Evolutionary conservation across 2,888 invertebrate species (phyloP).

Genomic region (Patella caerulea): DNA sequence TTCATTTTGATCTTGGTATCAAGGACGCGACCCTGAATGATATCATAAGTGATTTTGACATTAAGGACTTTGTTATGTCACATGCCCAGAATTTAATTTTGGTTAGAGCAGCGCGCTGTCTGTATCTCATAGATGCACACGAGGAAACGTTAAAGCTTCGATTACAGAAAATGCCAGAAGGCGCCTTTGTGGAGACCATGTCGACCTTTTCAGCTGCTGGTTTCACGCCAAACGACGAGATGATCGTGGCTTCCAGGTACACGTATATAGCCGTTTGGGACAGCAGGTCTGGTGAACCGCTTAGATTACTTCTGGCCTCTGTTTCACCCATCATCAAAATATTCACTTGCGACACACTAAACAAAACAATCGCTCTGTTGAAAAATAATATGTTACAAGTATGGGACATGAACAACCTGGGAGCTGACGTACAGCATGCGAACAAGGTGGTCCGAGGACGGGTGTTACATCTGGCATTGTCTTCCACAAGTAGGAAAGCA

Average conservation of each 20-base stretch:
- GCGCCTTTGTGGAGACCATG: slow-evolving; percentile 54
- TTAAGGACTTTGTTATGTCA: slow-evolving; percentile 49
- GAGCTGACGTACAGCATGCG: slow-evolving; percentile 54
- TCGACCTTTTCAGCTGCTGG: slow-evolving; percentile 61
- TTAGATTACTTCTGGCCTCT: slow-evolving; percentile 57
- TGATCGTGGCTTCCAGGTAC: slow-evolving; percentile 59
- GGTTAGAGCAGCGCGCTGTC: slow-evolving; percentile 51
- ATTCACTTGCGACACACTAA: slow-evolving; percentile 52
- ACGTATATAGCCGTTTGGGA: slow-evolving; percentile 65
- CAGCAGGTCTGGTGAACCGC: slow-evolving; percentile 48
- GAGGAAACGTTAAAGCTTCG: slow-evolving; percentile 43
- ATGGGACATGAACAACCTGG: slow-evolving; percentile 64
- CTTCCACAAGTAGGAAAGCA: slow-evolving; percentile 38
- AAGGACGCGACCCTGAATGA: slow-evolving; percentile 42
- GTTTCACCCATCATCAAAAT: slow-evolving; percentile 55
- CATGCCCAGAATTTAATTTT: slow-evolving; percentile 46
- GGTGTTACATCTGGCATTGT: slow-evolving; percentile 43
- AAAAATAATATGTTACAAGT: slow-evolving; percentile 61
- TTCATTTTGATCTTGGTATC: slow-evolving; percentile 51
- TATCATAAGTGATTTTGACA: slow-evolving; percentile 56
- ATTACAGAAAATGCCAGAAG: slow-evolving; percentile 53
- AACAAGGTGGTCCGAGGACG: slow-evolving; percentile 52
- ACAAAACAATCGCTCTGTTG: slow-evolving; percentile 59
- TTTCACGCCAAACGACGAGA: slow-evolving; percentile 55
- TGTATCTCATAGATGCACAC: slow-evolving; percentile 52